These are phyloP conservation scores for Dendrolimus kikuchii DNA, from an alignment of 1,140 invertebrate genomes.

Conservation along the genomic window DNA sequence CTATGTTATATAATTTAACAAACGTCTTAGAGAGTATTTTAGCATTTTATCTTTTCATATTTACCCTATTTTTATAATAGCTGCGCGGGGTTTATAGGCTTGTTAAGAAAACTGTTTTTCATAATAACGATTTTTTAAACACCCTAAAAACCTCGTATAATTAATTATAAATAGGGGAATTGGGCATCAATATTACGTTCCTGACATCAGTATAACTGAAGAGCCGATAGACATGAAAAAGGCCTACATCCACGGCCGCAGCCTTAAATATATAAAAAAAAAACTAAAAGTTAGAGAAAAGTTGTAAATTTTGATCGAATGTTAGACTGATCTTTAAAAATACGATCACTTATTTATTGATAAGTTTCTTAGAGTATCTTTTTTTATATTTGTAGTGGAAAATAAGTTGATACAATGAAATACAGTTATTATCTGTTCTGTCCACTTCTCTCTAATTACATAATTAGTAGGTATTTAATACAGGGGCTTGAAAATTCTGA, in stretches of 20 bases:
- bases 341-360: slow-evolving; percentile 51
- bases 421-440: slow-evolving; percentile 47
- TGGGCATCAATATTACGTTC: slow-evolving; percentile 6
- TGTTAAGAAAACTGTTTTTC: too few relatives aligned
- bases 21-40: too few relatives aligned
- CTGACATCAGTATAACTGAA: slow-evolving; percentile 2
- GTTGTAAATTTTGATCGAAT: slow-evolving; percentile 68
- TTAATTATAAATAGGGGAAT: too few relatives aligned
- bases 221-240: slow-evolving; percentile 1
- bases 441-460: slow-evolving; percentile 49
- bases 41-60: too few relatives aligned
- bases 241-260: slow-evolving; percentile 24
- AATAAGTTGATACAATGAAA: slow-evolving; percentile 41
- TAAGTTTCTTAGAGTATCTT: slow-evolving; percentile 57
- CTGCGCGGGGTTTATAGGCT: too few relatives aligned
- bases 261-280: slow-evolving; percentile 24
- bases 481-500: slow-evolving; percentile 44
- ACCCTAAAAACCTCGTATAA: too few relatives aligned
- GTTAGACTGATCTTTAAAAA: slow-evolving; percentile 70
- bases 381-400: slow-evolving; percentile 38
- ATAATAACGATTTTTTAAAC: too few relatives aligned
- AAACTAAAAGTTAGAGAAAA: slow-evolving; percentile 44
- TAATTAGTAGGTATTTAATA: slow-evolving; percentile 58
- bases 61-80: too few relatives aligned
- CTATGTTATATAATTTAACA: background rate